Base-by-base conservation (phyloP, 2,113 vertebrate species). In the Argyrosomus japonicus region DNA sequence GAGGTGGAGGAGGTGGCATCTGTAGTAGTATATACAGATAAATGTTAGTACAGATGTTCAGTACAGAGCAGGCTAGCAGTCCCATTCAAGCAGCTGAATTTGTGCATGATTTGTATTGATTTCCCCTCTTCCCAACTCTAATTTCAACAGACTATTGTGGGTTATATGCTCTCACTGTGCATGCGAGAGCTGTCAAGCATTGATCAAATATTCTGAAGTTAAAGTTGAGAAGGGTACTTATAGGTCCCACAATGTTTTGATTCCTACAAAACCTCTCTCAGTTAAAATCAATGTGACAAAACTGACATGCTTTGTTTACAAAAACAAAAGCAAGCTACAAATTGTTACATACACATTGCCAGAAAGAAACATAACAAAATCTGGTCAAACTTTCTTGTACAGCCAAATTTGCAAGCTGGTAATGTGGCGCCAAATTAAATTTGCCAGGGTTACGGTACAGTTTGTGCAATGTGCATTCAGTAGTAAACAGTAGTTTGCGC, bases 1-100 rank as follows among this genome's bases (percentile, higher is more conserved):
- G 96, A 96, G 96, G 97, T 97, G 95, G 97, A 91, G 95, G 97
- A 97, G 94, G 96, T 97, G 95, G 97, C 98, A 99, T 99, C 98
- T 99, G 97, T 92, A 95, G 97, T 95, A 95, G 97, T 96, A 92
- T 94, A 96, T 95, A 98, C 91, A 97, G 96, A 96, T 93, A 93
- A 93, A 80, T 91, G 96, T 98, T 95, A 99, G 96, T 95, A 96
- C 92, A 93, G 92, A 79, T 69, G 91, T 86, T 95, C 94, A 87
- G 82, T 93, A 92, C 91, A 94, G 94, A 72, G 94, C 94, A 97
- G 97, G 97, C 97, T 98, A 98, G 97, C 97, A 97, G 97, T 97
- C 97, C 98, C 97, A 97, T 96, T 96, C 96, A 96, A 97, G 95
- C 94, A 95, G 93, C 93, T 92, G 90, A 94, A 95, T 94, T 93